Conservation (phyloP, 1,140 invertebrate species). For the Cyrtorhinus lividipennis region DNA sequence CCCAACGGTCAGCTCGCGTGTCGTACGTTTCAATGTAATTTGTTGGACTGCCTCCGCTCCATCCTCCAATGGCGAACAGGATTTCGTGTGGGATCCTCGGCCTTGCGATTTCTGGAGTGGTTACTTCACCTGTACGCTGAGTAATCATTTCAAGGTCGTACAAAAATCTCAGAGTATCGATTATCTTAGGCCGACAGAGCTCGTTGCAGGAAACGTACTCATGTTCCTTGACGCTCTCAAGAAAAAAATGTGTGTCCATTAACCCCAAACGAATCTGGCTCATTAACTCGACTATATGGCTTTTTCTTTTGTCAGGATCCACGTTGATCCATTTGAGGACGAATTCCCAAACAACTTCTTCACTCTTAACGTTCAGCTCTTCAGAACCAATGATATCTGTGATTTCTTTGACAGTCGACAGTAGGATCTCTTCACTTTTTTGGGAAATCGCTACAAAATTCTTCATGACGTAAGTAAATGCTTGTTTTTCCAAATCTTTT, state of each 20-base stretch:
- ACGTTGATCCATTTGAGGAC: conserved; percentile 46
- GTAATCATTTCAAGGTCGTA: conserved; percentile 58
- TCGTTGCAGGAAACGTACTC: conserved; percentile 46
- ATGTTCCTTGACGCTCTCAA: conserved; percentile 50
- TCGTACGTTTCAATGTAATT: conserved; percentile 64
- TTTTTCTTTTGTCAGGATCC: conserved; percentile 43
- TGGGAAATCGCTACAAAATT: conserved; percentile 48
- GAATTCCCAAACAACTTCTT: conserved; percentile 49
- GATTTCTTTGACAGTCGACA: conserved; percentile 50
- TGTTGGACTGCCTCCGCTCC: conserved; percentile 53
- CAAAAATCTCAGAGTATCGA: conserved; percentile 55
- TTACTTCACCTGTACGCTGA: conserved; percentile 40
- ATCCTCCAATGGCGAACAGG: conserved; percentile 59
- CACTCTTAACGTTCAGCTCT: conserved; percentile 44
- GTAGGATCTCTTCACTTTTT: conserved; percentile 54
- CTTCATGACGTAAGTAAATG: conserved; percentile 52
- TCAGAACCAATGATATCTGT: conserved; percentile 53
- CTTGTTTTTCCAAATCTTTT: conserved; percentile 46
- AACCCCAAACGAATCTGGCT: conserved; percentile 66
- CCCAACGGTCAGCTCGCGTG: conserved; percentile 58
- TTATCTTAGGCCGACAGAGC: conserved; percentile 50
- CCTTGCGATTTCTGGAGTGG: conserved; percentile 44
- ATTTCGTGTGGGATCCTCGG: conserved; percentile 53
- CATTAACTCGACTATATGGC: conserved; percentile 56
- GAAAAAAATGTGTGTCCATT: conserved; percentile 64